Evolutionary conservation across 2,113 vertebrate genomes (phyloP).

Genomic region (Hystrix cristata): DNA sequence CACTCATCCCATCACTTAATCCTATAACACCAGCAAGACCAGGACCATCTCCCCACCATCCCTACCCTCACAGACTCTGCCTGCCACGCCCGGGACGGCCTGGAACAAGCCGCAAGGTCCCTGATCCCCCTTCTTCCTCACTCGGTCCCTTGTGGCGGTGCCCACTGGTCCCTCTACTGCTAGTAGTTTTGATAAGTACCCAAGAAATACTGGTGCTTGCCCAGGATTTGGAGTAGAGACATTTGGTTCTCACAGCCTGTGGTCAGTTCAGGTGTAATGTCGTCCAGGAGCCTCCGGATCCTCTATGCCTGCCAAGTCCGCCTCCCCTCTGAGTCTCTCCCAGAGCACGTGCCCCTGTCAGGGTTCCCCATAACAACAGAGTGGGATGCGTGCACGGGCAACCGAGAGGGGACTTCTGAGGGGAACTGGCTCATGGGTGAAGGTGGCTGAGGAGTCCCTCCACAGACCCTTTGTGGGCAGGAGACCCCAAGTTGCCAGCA

Average conservation of each 20-base stretch:
- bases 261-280: not conserved
- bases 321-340: not conserved
- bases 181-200: not conserved
- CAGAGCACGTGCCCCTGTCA: not conserved
- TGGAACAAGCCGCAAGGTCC: not conserved
- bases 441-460: not conserved
- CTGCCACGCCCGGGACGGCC: not conserved
- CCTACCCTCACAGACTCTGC: accelerated
- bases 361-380: not conserved
- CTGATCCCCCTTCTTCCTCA: not conserved
- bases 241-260: not conserved
- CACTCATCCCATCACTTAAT: not conserved
- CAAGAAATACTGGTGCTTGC: not conserved
- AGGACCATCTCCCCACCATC: not conserved
- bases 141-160: not conserved
- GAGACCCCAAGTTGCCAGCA: not conserved
- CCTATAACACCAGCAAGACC: not conserved
- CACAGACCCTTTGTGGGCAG: not conserved
- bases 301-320: not conserved
- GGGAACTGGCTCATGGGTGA: not conserved
- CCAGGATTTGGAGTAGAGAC: not conserved
- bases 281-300: not conserved
- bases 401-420: too few species aligned
- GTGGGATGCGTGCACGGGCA: too few species aligned
- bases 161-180: not conserved